phyloP scores from a whole-genome alignment of 2,797 vertebrate genomes.

The Lepilemur septentrionalis region DNA sequence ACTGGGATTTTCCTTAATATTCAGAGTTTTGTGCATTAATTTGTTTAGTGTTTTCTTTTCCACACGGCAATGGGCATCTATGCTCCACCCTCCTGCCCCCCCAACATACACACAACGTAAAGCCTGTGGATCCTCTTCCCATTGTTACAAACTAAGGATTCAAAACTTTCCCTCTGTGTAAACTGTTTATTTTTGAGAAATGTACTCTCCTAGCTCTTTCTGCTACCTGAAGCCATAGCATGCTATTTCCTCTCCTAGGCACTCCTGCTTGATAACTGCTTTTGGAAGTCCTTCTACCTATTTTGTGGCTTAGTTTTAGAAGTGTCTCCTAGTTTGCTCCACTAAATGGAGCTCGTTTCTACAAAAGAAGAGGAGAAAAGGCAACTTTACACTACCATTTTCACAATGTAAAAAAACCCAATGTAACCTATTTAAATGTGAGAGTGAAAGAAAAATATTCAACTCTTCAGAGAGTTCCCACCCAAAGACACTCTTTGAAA shows the following conservation, averaged over 20 bases:
- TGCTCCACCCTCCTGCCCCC: rapidly evolving
- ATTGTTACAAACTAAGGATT: neutral
- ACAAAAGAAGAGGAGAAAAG: neutral
- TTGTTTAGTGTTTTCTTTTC: neutral
- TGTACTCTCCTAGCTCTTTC: neutral
- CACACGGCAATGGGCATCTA: neutral
- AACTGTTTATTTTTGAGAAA: neutral
- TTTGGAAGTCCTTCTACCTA: neutral
- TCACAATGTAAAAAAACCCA: neutral
- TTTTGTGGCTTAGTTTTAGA: constrained; percentile 9
- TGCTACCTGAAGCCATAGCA: neutral
- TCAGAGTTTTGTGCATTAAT: neutral
- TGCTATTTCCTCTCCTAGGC: neutral
- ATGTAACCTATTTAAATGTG: neutral
- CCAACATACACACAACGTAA: neutral
- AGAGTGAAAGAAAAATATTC: constrained; percentile 5
- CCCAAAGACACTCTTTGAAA: neutral
- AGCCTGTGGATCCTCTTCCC: neutral
- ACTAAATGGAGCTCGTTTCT: neutral
- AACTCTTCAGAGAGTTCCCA: neutral
- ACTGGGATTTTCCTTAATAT: neutral
- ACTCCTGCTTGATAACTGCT: neutral
- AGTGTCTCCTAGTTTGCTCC: neutral
- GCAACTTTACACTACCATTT: neutral
- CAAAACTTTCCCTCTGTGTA: neutral